Evolutionary conservation across 2,888 invertebrate species (phyloP).

Genomic region (Trissolcus brochymenae): DNA sequence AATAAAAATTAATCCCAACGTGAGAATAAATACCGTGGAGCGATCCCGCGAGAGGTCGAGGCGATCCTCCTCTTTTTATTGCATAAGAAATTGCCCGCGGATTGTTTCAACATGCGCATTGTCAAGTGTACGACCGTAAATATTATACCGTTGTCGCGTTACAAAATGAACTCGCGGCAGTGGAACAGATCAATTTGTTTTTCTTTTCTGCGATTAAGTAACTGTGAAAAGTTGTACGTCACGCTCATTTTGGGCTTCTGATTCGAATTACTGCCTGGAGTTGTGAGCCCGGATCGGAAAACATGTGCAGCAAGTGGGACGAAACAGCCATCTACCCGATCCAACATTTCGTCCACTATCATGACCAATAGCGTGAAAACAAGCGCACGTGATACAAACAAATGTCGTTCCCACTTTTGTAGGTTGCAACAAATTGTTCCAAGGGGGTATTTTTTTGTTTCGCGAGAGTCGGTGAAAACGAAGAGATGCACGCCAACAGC

Average conservation of each 20-base stretch:
- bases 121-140: conserved; percentile 18
- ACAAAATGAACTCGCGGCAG: conserved; percentile 36
- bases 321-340: conserved; percentile 9
- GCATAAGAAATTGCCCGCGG: conserved; percentile 1
- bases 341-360: conserved; percentile 4
- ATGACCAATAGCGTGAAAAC: conserved; percentile 1
- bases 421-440: too few species aligned
- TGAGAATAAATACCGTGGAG: not conserved
- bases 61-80: not conserved
- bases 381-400: conserved; percentile 7
- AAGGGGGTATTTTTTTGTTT: too few species aligned
- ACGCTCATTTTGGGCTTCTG: conserved; percentile 35
- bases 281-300: conserved; percentile 26
- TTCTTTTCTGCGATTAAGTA: conserved; percentile 22
- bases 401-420: too few species aligned
- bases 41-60: too few species aligned
- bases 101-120: conserved; percentile 5
- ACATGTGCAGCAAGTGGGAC: conserved; percentile 24
- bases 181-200: conserved; percentile 44
- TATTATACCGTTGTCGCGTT: conserved; percentile 32
- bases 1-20: not conserved
- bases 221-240: conserved; percentile 48
- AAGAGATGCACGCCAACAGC: conserved; percentile 11
- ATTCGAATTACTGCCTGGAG: not conserved
- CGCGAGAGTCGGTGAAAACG: too few species aligned